Percentiles rank a stretch among this genome's conserved stretches.
Conservation (phyloP, 30 jellyfish, hydroid and myxozoan genomes). For the Chrysaora quinquecirrha region DNA sequence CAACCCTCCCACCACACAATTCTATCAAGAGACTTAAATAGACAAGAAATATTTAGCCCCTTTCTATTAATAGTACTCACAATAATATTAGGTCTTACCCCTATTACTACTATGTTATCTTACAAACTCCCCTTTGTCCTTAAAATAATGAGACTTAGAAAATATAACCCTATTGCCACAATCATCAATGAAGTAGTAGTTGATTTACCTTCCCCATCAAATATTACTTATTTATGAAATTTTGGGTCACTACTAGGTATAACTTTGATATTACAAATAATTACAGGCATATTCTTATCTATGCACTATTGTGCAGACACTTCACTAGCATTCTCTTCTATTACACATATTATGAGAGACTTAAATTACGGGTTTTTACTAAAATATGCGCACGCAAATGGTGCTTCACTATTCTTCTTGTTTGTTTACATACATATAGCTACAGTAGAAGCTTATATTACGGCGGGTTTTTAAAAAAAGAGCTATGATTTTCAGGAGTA, state of each 20-base stretch:
- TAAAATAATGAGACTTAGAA: slow-evolving; percentile 49
- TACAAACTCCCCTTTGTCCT: background rate
- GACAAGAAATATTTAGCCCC: slow-evolving; percentile 28
- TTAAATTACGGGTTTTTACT: slow-evolving; percentile 49
- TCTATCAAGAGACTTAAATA: slow-evolving; percentile 27
- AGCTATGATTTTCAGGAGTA: slow-evolving; percentile 27
- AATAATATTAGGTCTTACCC: slow-evolving; percentile 23
- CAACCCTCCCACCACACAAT: background rate
- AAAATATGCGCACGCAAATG: slow-evolving; percentile 54
- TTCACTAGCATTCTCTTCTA: slow-evolving; percentile 25
- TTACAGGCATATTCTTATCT: slow-evolving; percentile 58
- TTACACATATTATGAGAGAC: slow-evolving; percentile 52
- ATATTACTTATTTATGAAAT: slow-evolving; percentile 28
- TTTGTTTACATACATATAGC: slow-evolving; percentile 54
- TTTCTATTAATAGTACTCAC: slow-evolving; percentile 8
- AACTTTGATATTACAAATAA: slow-evolving; percentile 16
- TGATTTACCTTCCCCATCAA: slow-evolving; percentile 58
- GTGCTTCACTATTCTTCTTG: slow-evolving; percentile 56
- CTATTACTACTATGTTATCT: background rate
- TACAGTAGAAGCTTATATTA: slow-evolving; percentile 58
- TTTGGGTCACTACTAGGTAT: slow-evolving; percentile 62
- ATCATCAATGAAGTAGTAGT: slow-evolving; percentile 27
- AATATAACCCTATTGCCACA: slow-evolving; percentile 37
- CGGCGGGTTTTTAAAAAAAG: slow-evolving; percentile 22
- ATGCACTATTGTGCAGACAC: slow-evolving; percentile 59